Percentiles rank a stretch among this genome's conserved stretches.
Conservation (phyloP, 2,113 vertebrate genomes). For the Lonchura striata region DNA sequence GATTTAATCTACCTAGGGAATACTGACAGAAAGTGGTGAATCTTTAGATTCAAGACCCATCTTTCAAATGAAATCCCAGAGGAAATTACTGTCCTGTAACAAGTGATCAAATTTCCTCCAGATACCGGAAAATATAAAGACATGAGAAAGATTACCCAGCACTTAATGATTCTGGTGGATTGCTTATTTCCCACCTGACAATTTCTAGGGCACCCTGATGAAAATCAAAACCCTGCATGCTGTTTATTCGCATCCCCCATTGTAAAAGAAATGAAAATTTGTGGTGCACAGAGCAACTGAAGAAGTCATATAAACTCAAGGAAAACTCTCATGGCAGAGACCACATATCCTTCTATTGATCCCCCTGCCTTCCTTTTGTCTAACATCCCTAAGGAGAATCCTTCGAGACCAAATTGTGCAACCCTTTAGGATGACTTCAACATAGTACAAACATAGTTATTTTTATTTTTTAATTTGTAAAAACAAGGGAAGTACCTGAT, state of each 20-base stretch:
- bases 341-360: neutral
- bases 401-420: neutral
- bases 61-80: neutral
- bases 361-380: neutral
- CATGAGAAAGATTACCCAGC: neutral
- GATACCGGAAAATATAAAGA: neutral
- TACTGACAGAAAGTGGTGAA: neutral
- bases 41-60: neutral
- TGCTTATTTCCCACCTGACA: neutral
- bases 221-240: rapidly evolving
- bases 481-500: neutral
- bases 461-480: neutral
- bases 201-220: neutral
- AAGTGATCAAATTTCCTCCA: neutral
- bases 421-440: neutral
- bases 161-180: neutral
- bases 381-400: neutral
- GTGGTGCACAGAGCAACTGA: neutral
- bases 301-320: neutral
- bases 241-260: neutral
- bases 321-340: neutral
- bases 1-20: neutral
- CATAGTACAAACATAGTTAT: neutral
- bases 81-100: neutral
- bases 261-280: neutral